These are phyloP conservation scores for Cyprinodon tularosa DNA, from an alignment of 2,113 vertebrate species.

Conservation along the genomic window DNA sequence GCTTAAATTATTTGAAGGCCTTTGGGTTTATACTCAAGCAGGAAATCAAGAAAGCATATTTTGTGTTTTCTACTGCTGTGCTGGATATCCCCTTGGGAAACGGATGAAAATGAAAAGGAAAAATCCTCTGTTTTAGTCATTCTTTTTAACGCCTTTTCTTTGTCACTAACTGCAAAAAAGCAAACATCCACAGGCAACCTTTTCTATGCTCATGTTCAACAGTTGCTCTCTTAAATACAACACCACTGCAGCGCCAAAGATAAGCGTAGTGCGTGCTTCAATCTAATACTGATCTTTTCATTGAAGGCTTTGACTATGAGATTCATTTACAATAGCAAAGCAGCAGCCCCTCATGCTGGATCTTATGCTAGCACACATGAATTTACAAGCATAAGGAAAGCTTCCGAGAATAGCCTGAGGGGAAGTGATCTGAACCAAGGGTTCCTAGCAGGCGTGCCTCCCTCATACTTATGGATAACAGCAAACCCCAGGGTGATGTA, in stretches of 20 bases:
- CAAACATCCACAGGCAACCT: slow-evolving; percentile 46
- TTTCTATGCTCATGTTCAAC: slow-evolving; percentile 20
- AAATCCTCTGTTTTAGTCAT: slow-evolving; percentile 41
- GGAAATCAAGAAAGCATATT: slow-evolving; percentile 50
- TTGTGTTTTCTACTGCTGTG: slow-evolving; percentile 23
- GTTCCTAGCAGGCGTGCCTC: slow-evolving; percentile 62
- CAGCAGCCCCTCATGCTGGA: slow-evolving; percentile 52
- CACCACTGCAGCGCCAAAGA: slow-evolving; percentile 11
- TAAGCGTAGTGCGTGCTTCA: slow-evolving; percentile 33
- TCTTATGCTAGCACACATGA: slow-evolving; percentile 51
- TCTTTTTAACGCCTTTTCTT: slow-evolving; percentile 55
- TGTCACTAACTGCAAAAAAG: slow-evolving; percentile 40
- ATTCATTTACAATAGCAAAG: slow-evolving; percentile 71
- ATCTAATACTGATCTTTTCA: slow-evolving; percentile 72
- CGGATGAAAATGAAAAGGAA: slow-evolving; percentile 54
- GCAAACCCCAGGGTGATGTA: slow-evolving; percentile 52
- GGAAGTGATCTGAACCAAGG: slow-evolving; percentile 59
- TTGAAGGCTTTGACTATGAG: slow-evolving; percentile 65
- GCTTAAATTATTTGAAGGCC: slow-evolving; percentile 29
- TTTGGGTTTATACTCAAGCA: slow-evolving; percentile 55
- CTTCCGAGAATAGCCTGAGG: slow-evolving; percentile 62
- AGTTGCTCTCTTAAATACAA: slow-evolving; percentile 40
- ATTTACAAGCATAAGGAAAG: slow-evolving; percentile 51
- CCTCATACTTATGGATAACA: slow-evolving; percentile 72
- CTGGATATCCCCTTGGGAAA: slow-evolving; percentile 30